Evolutionary conservation across 2,888 invertebrate species (phyloP).

Genomic region (Aproaerema taeniolella): DNA sequence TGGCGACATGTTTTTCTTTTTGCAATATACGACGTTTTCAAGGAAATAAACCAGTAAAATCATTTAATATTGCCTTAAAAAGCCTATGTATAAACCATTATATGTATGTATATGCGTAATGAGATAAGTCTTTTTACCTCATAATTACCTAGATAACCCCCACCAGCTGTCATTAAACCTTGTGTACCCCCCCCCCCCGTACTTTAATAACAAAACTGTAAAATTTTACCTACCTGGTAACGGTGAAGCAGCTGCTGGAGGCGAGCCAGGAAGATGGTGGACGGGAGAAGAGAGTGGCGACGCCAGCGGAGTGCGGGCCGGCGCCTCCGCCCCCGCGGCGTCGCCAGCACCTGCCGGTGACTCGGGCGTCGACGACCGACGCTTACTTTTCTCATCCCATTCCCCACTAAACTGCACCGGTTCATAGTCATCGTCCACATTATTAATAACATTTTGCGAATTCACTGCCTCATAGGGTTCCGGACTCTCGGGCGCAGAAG

Average conservation of each 20-base stretch:
- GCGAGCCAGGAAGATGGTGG: slow-evolving; percentile 42
- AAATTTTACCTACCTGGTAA: slow-evolving; percentile 11
- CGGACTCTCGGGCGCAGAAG: slow-evolving; percentile 32
- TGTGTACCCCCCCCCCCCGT: too few species aligned
- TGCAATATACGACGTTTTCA: too few species aligned
- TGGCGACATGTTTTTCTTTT: too few species aligned
- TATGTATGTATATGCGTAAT: too few species aligned
- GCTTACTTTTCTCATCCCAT: slow-evolving; percentile 56
- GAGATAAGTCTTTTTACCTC: too few species aligned
- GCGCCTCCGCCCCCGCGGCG: slow-evolving; percentile 39
- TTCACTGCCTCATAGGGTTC: slow-evolving; percentile 41
- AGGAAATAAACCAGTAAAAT: too few species aligned
- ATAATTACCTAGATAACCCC: too few species aligned
- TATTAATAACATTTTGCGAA: slow-evolving; percentile 34
- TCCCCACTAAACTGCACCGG: slow-evolving; percentile 49
- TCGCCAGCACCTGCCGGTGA: slow-evolving; percentile 35
- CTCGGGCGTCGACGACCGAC: slow-evolving; percentile 63
- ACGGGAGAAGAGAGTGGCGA: slow-evolving; percentile 62
- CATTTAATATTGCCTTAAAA: too few species aligned
- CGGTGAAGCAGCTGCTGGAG: slow-evolving; percentile 32
- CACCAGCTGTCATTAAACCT: too few species aligned
- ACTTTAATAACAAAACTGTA: too few species aligned
- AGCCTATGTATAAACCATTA: too few species aligned
- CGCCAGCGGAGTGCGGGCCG: slow-evolving; percentile 46
- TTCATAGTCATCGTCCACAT: slow-evolving; percentile 51